These are phyloP conservation scores for Entelurus aequoreus DNA, from an alignment of 2,113 vertebrate species.

Conservation along the genomic window DNA sequence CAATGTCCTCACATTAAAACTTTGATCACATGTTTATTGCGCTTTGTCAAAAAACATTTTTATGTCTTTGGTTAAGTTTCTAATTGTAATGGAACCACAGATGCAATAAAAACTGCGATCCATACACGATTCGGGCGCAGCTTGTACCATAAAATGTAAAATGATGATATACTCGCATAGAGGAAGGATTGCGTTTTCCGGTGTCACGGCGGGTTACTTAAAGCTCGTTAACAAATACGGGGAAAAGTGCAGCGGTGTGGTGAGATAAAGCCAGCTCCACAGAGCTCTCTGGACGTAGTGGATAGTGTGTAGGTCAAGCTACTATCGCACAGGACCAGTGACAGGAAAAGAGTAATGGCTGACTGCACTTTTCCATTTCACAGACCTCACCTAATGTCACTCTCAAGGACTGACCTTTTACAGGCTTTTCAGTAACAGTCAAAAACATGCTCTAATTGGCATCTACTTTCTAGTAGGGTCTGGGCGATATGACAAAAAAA, in stretches of 20 bases:
- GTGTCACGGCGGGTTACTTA: conserved; percentile 59
- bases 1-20: too few species aligned
- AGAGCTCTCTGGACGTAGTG: conserved; percentile 19
- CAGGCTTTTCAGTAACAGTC: conserved; percentile 24
- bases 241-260: neutral
- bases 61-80: conserved; percentile 5
- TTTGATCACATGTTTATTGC: too few species aligned
- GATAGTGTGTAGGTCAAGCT: conserved; percentile 38
- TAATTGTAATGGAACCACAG: neutral
- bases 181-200: conserved; percentile 57
- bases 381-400: conserved; percentile 31
- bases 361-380: conserved; percentile 35
- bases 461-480: conserved; percentile 21
- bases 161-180: conserved; percentile 63
- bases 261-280: conserved; percentile 33
- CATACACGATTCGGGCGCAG: conserved; percentile 32
- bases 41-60: conserved; percentile 1
- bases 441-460: conserved; percentile 55
- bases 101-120: conserved; percentile 29
- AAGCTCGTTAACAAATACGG: conserved; percentile 56
- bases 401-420: conserved; percentile 54
- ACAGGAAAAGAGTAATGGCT: conserved; percentile 47
- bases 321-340: conserved; percentile 47
- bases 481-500: too few species aligned
- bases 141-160: conserved; percentile 53